Evolutionary conservation across 2,113 vertebrate genomes (phyloP).

Genomic region (Geococcyx californianus): DNA sequence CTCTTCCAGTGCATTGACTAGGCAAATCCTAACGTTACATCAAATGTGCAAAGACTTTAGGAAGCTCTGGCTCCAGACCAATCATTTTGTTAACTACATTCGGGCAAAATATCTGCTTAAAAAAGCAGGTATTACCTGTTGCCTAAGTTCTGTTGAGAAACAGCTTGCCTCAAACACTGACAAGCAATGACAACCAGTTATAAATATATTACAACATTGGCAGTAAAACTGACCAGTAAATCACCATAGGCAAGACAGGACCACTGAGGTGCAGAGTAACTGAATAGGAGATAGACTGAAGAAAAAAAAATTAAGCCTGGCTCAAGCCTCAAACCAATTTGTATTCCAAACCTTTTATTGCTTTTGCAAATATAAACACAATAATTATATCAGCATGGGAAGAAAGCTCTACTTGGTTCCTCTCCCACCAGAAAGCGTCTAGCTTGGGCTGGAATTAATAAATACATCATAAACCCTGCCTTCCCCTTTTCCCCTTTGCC

Average conservation of each 20-base stretch:
- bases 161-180: background rate
- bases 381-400: constrained; percentile 2
- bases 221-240: constrained; percentile 23
- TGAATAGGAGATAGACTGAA: background rate
- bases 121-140: background rate
- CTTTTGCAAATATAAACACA: constrained; percentile 28
- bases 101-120: background rate
- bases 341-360: background rate
- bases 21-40: background rate
- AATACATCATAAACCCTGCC: background rate
- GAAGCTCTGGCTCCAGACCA: background rate
- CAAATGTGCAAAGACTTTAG: background rate
- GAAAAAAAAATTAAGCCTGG: background rate
- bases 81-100: background rate
- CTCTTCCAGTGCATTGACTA: background rate
- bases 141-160: background rate
- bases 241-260: background rate
- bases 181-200: background rate
- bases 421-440: background rate
- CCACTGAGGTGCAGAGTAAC: background rate
- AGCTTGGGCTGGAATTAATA: constrained; percentile 24
- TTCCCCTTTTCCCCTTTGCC: background rate
- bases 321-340: background rate
- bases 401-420: background rate
- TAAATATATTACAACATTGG: background rate